Conservation (phyloP, 2,888 invertebrate species). For the Eupithecia centaureata region DNA sequence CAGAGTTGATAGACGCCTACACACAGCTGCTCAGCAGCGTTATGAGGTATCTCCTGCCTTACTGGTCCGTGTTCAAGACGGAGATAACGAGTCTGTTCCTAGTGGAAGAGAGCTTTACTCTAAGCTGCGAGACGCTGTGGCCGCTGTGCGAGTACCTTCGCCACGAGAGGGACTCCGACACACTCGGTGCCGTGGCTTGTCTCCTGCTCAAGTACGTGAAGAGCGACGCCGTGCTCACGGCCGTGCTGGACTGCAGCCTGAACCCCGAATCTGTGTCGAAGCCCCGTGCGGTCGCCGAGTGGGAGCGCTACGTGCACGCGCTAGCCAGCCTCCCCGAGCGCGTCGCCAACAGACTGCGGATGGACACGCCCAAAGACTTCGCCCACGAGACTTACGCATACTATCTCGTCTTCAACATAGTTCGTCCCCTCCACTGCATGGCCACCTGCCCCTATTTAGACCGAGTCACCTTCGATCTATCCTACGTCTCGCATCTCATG, state of each 20-base stretch:
- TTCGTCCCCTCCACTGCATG: conserved; percentile 86
- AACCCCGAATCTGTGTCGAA: too few species aligned
- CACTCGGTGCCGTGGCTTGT: conserved; percentile 64
- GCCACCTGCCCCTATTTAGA: conserved; percentile 64
- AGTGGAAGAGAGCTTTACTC: conserved; percentile 79
- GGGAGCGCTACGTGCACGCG: conserved; percentile 84
- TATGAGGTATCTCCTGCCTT: conserved; percentile 76
- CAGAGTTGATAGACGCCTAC: conserved; percentile 74
- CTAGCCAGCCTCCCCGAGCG: conserved; percentile 87
- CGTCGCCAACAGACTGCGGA: conserved; percentile 87
- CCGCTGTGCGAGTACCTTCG: conserved; percentile 78
- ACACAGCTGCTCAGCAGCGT: conserved; percentile 78
- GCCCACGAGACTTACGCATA: conserved; percentile 83
- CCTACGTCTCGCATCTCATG: conserved; percentile 82
- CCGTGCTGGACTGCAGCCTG: conserved; percentile 71
- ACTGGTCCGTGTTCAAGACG: conserved; percentile 84
- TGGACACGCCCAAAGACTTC: conserved; percentile 84
- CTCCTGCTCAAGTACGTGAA: conserved; percentile 79
- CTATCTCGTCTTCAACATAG: conserved; percentile 84
- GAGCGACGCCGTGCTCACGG: conserved; percentile 83
- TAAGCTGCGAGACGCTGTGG: conserved; percentile 77
- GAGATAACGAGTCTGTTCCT: conserved; percentile 75
- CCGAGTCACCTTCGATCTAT: conserved; percentile 64
- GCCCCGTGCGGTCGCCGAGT: too few species aligned
- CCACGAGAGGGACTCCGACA: conserved; percentile 58